phyloP scores from a whole-genome alignment of 2,113 vertebrate species.

The Microtus oregoni region DNA sequence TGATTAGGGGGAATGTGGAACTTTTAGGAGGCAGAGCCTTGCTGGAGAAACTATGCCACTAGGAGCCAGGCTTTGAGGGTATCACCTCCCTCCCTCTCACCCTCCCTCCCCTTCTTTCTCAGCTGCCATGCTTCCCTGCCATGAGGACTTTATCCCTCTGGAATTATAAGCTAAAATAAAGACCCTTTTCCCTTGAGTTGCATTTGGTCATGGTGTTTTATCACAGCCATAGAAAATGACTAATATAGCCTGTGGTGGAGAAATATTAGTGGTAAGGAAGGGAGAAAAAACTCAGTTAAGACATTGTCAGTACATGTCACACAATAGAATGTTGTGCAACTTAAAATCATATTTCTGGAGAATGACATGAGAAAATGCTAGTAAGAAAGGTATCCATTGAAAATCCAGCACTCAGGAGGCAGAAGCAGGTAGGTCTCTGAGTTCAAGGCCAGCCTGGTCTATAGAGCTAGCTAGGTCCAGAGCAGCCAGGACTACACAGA shows the following conservation, averaged over 20 bases:
- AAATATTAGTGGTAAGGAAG: background rate
- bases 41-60: background rate
- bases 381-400: constrained; percentile 17
- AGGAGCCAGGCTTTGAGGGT: background rate
- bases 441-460: too few species aligned
- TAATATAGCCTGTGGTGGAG: background rate
- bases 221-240: background rate
- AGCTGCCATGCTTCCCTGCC: background rate
- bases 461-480: too few species aligned
- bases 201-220: background rate
- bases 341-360: constrained; percentile 29
- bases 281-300: background rate
- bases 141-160: background rate
- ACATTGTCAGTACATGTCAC: background rate
- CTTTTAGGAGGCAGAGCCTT: background rate
- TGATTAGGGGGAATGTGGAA: background rate
- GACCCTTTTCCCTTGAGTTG: background rate
- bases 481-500: too few species aligned
- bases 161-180: background rate
- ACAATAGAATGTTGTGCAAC: background rate
- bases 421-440: too few species aligned
- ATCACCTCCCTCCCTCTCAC: too few species aligned
- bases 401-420: too few species aligned
- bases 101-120: background rate
- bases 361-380: constrained; percentile 8